A percentile compares a stretch with the other conserved stretches of the same genome.
Evolutionary conservation across 2,888 invertebrate species (phyloP).

Genomic region (Drosophila crucigera): DNA sequence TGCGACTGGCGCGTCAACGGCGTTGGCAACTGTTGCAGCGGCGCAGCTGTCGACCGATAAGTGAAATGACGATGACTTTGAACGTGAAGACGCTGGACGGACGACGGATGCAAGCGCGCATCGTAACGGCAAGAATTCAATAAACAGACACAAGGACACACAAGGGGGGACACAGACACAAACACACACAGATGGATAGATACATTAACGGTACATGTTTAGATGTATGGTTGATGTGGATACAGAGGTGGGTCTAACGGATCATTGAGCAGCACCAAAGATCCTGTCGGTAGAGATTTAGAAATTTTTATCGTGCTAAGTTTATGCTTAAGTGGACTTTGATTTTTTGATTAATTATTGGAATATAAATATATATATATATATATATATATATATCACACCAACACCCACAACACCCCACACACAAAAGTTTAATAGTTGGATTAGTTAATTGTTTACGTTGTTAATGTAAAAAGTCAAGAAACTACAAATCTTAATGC

Average conservation of each 20-base stretch:
- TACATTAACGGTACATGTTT: neutral
- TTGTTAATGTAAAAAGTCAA: slow-evolving; percentile 36
- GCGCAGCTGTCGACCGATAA: slow-evolving; percentile 39
- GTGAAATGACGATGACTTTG: slow-evolving; percentile 4
- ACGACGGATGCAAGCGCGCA: slow-evolving; percentile 14
- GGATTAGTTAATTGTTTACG: slow-evolving; percentile 46
- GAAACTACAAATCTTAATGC: neutral
- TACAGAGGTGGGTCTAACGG: slow-evolving; percentile 41
- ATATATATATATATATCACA: neutral
- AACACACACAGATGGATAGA: slow-evolving; percentile 7
- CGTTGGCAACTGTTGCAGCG: slow-evolving; percentile 5
- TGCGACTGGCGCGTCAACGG: neutral
- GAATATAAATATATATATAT: neutral
- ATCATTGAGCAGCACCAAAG: slow-evolving; percentile 66
- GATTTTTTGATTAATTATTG: slow-evolving; percentile 17
- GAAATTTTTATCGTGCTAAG: slow-evolving; percentile 40
- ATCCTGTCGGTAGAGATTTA: slow-evolving; percentile 58
- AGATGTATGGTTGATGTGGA: slow-evolving; percentile 27
- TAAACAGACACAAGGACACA: slow-evolving; percentile 6
- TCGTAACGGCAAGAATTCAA: slow-evolving; percentile 15
- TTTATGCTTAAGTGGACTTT: slow-evolving; percentile 25
- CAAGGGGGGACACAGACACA: slow-evolving; percentile 1
- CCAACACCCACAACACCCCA: slow-evolving; percentile 10
- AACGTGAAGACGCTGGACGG: slow-evolving; percentile 7
- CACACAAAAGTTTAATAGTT: slow-evolving; percentile 8